Base-by-base conservation (phyloP, 2,113 vertebrate species). In the Thalassoma bifasciatum region DNA sequence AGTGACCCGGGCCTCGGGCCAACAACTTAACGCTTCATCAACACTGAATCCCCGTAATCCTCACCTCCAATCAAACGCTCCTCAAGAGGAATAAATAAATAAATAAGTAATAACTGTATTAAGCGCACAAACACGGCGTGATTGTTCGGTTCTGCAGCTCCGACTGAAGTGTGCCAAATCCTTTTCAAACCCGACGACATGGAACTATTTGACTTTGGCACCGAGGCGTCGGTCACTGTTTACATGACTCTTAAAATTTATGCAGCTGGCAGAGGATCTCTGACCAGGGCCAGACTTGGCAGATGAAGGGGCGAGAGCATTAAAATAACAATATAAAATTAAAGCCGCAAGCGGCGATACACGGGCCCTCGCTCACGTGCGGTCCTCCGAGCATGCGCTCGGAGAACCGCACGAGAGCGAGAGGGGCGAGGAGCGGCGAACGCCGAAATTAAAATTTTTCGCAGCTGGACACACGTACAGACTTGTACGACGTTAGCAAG, bases 171-270 rank as follows among this genome's bases (percentile, higher is more conserved):
- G 57, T n/a, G 85, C 75, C 79, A 79, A 73, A 23, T 75, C 72
- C 24, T 59, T n/a, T 84, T 66, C 58, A 86, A 71, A 66, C 59
- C 21, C 34, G 17, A 73, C 81, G 34, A 86, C 75, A 75, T 83
- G 65, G 52, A 84, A 64, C 57, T 66, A 67, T 86, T 81, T 83
- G 66, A 77, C 73, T 83, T 84, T 82, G 75, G 65, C 77, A 74
- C 75, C 26, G 58, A 75, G 64, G 61, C 77, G 63, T 57, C 21
- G 12, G 60, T 52, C 24, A 66, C 63, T 84, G 36, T 87, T 82
- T 70, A 80, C 68, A 21, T 64, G 60, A 40, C 63, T 58, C 72
- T 82, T 72, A 72, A 52, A 60, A 72, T 82, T 66, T 66, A 61
- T 82, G 75, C 72, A 63, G 54, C 57, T 83, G 78, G 54, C 72